Conservation (phyloP, 1,140 invertebrate species). For the Pachypsylla venusta region DNA sequence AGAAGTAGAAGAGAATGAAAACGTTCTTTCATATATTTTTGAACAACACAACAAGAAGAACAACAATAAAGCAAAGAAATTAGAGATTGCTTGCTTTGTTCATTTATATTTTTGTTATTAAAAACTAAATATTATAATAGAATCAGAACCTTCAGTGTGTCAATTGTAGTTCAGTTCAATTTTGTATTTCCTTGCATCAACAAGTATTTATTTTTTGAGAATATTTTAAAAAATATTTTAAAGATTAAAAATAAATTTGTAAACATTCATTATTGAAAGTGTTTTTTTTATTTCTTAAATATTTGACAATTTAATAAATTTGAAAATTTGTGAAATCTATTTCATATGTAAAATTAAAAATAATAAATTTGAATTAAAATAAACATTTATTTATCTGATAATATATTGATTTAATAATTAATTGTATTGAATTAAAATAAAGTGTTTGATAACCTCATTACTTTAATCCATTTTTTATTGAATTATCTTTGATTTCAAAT, state of each 20-base stretch:
- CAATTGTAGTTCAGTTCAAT: not conserved
- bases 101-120: not conserved
- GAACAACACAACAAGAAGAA: not conserved
- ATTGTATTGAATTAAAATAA: too few species aligned
- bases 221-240: not conserved
- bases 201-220: not conserved
- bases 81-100: not conserved
- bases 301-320: not conserved
- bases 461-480: not conserved
- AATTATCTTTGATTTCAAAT: not conserved
- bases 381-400: too few species aligned
- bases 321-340: not conserved
- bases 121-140: conserved; percentile 6
- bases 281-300: not conserved
- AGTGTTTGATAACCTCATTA: not conserved
- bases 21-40: not conserved
- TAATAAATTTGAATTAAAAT: not conserved
- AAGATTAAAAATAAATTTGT: not conserved
- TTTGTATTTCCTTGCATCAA: conserved; percentile 3
- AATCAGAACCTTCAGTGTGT: too few species aligned
- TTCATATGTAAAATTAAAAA: not conserved
- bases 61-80: not conserved
- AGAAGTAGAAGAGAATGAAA: not conserved
- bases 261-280: not conserved
- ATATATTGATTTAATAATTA: too few species aligned